A percentile compares a stretch with the other conserved stretches of the same genome.
Conservation (phyloP, 2,797 vertebrate genomes). For the Staurois parvus region DNA sequence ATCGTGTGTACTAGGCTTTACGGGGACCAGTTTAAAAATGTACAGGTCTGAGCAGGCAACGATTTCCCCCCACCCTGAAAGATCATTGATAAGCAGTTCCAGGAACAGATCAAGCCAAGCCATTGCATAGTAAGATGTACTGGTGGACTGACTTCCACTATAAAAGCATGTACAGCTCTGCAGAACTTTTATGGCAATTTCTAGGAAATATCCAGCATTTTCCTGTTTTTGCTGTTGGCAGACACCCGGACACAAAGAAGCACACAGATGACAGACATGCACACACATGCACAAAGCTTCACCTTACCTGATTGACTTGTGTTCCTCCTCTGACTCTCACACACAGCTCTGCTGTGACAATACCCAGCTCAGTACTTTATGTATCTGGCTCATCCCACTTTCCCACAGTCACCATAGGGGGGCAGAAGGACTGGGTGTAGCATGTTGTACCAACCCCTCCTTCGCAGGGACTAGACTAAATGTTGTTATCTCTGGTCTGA, state of each 20-base stretch:
- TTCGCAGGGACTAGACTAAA: not conserved
- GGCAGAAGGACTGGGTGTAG: slow-evolving; percentile 31
- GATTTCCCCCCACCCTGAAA: no score
- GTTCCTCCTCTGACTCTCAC: not conserved
- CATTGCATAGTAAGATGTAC: no score
- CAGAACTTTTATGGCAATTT: no score
- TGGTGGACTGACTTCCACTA: no score
- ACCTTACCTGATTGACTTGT: not conserved
- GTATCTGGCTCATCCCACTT: slow-evolving; percentile 16
- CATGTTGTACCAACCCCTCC: slow-evolving; percentile 24
- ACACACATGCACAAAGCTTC: not conserved
- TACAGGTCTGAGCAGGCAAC: no score
- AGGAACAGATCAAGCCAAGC: no score
- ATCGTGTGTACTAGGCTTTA: no score
- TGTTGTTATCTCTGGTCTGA: not conserved
- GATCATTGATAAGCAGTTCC: no score
- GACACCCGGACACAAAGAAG: not conserved
- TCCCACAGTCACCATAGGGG: slow-evolving; percentile 16
- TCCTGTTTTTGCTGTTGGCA: not conserved
- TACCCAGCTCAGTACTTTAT: slow-evolving; percentile 4
- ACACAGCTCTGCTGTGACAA: slow-evolving; percentile 1
- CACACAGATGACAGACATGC: not conserved
- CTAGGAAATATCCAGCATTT: no score
- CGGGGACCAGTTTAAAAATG: no score
- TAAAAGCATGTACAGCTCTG: no score